These are phyloP conservation scores for Spilosoma lubricipeda DNA, from an alignment of 2,888 invertebrate species.

Conservation along the genomic window DNA sequence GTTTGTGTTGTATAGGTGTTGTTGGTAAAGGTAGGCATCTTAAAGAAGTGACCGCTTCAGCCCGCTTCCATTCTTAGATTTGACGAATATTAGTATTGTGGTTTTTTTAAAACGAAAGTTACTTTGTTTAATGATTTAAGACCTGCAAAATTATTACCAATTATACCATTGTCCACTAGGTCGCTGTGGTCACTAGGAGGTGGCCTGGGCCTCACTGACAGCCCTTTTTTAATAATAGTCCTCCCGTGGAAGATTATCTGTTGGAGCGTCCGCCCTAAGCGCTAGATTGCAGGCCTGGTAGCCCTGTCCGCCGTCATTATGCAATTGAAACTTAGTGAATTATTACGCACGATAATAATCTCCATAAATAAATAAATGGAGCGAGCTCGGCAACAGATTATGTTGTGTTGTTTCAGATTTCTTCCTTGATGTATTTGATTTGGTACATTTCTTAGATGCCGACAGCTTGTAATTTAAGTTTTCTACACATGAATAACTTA, in stretches of 20 bases:
- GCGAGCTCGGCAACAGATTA: slow-evolving; percentile 65
- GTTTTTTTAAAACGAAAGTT: slow-evolving; percentile 48
- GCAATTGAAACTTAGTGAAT: slow-evolving; percentile 87
- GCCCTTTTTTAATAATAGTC: slow-evolving; percentile 82
- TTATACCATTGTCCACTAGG: slow-evolving; percentile 24
- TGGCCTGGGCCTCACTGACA: slow-evolving; percentile 70
- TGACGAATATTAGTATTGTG: no score
- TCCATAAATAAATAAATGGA: slow-evolving; percentile 83
- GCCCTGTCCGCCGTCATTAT: slow-evolving; percentile 83
- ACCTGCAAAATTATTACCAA: slow-evolving; percentile 38
- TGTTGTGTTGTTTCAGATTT: slow-evolving; percentile 55
- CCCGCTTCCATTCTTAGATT: slow-evolving; percentile 26
- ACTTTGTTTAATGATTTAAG: slow-evolving; percentile 35
- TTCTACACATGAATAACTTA: neutral
- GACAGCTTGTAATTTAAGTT: slow-evolving; percentile 16
- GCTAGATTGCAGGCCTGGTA: slow-evolving; percentile 66
- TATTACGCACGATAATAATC: slow-evolving; percentile 85
- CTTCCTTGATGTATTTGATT: slow-evolving; percentile 36
- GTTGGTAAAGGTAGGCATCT: no score
- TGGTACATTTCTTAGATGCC: slow-evolving; percentile 17
- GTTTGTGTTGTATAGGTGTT: neutral
- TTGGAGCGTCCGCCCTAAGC: slow-evolving; percentile 75
- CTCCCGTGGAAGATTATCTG: slow-evolving; percentile 78
- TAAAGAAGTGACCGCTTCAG: slow-evolving; percentile 21
- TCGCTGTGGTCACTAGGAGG: slow-evolving; percentile 56